phyloP scores from a whole-genome alignment of 2,113 vertebrate species.

The Clupea harengus region DNA sequence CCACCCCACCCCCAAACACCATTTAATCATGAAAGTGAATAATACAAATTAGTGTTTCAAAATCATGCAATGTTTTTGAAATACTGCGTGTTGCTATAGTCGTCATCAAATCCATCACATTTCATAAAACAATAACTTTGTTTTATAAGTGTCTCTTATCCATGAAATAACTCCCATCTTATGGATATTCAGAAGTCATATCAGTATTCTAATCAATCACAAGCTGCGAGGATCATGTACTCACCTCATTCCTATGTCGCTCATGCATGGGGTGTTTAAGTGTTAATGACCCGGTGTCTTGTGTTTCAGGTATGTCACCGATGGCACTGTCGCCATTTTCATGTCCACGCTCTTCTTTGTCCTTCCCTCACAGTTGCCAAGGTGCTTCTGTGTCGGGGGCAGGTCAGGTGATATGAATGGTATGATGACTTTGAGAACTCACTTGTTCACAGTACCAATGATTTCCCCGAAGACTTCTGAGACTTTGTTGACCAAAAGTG shows the following conservation, averaged over 20 bases:
- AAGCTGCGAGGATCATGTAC: background rate
- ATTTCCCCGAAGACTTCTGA: too few species aligned
- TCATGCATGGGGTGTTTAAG: background rate
- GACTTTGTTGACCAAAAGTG: background rate
- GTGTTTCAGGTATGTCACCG: conserved; percentile 68
- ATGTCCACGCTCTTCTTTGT: conserved; percentile 76
- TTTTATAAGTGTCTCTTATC: too few species aligned
- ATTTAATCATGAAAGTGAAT: background rate
- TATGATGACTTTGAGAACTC: background rate
- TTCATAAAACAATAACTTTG: too few species aligned
- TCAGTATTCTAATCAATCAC: background rate
- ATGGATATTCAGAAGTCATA: background rate
- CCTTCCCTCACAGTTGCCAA: conserved; percentile 69
- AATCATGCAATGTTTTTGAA: too few species aligned
- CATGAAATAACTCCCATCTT: too few species aligned
- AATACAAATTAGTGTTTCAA: background rate
- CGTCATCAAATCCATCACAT: too few species aligned
- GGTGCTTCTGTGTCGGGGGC: conserved; percentile 13
- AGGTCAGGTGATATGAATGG: background rate
- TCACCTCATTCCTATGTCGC: background rate
- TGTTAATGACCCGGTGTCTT: background rate
- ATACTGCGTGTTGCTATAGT: background rate
- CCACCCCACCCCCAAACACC: background rate
- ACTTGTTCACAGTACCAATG: background rate
- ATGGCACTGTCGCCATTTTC: conserved; percentile 76